phyloP scores from a whole-genome alignment of 2,797 vertebrate species.

The Pogonophryne albipinna region DNA sequence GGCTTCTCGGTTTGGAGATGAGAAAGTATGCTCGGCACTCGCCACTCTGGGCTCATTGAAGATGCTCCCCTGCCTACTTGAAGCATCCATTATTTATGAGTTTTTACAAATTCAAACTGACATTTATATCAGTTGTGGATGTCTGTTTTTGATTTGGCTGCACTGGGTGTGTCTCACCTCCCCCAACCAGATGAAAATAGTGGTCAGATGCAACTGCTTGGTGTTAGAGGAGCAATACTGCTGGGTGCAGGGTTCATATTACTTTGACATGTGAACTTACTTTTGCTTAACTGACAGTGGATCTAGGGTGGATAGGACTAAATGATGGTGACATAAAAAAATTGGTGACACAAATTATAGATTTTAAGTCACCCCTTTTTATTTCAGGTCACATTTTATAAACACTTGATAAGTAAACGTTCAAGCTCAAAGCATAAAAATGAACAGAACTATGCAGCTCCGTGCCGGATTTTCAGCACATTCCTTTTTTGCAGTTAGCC shows the following conservation, averaged over 20 bases:
- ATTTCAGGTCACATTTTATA: background rate
- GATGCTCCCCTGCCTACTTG: slow-evolving; percentile 74
- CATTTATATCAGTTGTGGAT: slow-evolving; percentile 78
- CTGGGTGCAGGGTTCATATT: background rate
- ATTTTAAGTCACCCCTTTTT: background rate
- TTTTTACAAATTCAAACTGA: slow-evolving; percentile 80
- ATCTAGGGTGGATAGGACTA: background rate
- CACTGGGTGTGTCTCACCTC: slow-evolving; percentile 31
- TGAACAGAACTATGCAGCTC: background rate
- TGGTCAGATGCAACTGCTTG: slow-evolving; percentile 9
- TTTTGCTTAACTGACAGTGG: background rate
- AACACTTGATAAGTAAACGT: no score
- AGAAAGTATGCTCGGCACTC: slow-evolving; percentile 60
- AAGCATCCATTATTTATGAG: slow-evolving; percentile 79
- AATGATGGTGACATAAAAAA: background rate
- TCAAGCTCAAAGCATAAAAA: background rate
- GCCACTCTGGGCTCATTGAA: slow-evolving; percentile 73
- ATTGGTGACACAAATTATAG: background rate
- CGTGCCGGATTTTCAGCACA: background rate
- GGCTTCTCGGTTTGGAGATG: slow-evolving; percentile 74
- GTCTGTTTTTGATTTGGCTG: slow-evolving; percentile 63
- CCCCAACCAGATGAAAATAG: slow-evolving; percentile 20
- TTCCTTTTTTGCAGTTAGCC: background rate
- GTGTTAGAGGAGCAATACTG: slow-evolving; percentile 11
- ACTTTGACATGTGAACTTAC: background rate